Evolutionary conservation across 2,888 invertebrate genomes (phyloP).

Genomic region (Gisinianus flammeolus): DNA sequence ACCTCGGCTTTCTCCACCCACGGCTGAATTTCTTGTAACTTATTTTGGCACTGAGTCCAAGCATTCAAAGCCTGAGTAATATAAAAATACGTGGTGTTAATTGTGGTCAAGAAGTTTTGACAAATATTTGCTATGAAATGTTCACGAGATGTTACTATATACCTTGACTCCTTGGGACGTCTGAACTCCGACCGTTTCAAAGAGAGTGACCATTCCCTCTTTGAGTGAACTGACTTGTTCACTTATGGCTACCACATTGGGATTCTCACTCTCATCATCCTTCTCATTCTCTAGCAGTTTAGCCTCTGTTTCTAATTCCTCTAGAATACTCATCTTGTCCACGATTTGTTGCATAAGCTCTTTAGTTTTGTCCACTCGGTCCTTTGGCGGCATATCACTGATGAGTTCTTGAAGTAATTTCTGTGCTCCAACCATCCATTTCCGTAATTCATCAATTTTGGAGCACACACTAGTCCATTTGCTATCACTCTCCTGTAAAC

Average conservation of each 20-base stretch:
- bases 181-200: conserved; percentile 77
- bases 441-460: conserved; percentile 75
- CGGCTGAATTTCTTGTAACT: conserved; percentile 77
- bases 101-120: too few species aligned
- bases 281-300: conserved; percentile 36
- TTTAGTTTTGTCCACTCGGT: conserved; percentile 77
- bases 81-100: background rate
- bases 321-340: conserved; percentile 76
- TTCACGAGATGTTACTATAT: conserved; percentile 62
- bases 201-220: conserved; percentile 76
- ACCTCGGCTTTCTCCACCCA: conserved; percentile 88
- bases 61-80: conserved; percentile 47
- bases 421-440: conserved; percentile 83
- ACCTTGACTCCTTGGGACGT: conserved; percentile 65
- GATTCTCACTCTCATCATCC: conserved; percentile 63
- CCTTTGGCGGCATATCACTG: conserved; percentile 81
- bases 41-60: conserved; percentile 56
- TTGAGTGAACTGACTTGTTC: conserved; percentile 75
- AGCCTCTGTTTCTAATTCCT: conserved; percentile 77
- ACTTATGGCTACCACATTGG: conserved; percentile 58
- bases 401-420: conserved; percentile 75
- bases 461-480: conserved; percentile 81
- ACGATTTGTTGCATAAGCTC: conserved; percentile 75
- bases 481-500: conserved; percentile 79
- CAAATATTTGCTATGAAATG: too few species aligned